Evolutionary conservation across 2,888 invertebrate species (phyloP), one percentile per base, ranked within the genome.

Genomic region (Synanthedon myopaeformis): DNA sequence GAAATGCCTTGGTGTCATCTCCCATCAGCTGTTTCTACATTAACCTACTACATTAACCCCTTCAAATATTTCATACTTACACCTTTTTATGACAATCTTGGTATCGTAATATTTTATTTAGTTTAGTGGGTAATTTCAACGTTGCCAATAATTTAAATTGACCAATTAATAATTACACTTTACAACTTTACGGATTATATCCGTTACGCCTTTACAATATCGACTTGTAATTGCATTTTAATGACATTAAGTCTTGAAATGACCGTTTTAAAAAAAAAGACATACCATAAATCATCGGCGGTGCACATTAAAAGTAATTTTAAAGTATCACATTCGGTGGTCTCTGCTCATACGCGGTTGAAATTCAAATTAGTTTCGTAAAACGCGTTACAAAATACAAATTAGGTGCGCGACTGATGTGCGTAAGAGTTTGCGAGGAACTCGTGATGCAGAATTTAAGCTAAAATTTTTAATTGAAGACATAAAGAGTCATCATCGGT

Each of bases 231-330:
- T 70, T 66, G 61, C 59, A 55, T 65, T 68, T 67, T 69, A 71
- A 68, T 64, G 66, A 64, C 65, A 61, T 67, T 65, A 63, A 64
- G 61, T 59, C 63, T 66, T 65, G 62, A 69, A 69, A 65, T 64
- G 60, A 65, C 59, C 59, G 64, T 57, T 45, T 61, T 65, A 61
- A 65, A 69, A 62, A n/a, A 65, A 60, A 55, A 60, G 62, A 13
- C 45, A 55, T 56, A 49, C 56, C 60, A 60, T 70, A 65, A 67
- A 68, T 70, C 65, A 70, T 55, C 0, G n/a, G 45, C 45, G 45
- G 45, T 45, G 45, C 14, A 6, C 45, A 45, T 45, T 45, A 45
- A 45, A 45, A 14, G n/a, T 14, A 45, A 3, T 45, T 45, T 45
- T 35, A 45, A 45, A 45, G 48, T 45, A 14, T 14, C 6, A 19